Conservation (phyloP, 2,113 vertebrate species). For the Gasterosteus aculeatus region DNA sequence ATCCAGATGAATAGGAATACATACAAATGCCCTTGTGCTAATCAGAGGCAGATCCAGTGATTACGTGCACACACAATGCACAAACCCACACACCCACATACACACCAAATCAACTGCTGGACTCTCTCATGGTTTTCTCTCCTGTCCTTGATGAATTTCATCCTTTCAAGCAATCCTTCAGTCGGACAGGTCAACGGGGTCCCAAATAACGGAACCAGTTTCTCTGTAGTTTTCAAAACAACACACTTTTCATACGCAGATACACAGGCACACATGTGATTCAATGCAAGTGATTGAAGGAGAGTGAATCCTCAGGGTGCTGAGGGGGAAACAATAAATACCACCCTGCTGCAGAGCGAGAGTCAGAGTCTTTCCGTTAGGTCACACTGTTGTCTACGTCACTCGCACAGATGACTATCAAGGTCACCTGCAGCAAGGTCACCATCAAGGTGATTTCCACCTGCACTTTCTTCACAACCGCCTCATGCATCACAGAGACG, state of each 20-base stretch:
- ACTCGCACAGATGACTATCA: background rate
- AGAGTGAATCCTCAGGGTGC: conserved; percentile 20
- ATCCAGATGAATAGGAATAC: background rate
- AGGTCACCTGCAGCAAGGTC: background rate
- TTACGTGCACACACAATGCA: background rate
- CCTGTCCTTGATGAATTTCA: conserved; percentile 48
- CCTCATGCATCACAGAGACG: conserved; percentile 4
- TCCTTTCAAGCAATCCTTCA: conserved; percentile 1
- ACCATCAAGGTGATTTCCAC: conserved; percentile 22
- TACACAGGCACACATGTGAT: conserved; percentile 7
- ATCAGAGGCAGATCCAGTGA: conserved; percentile 10
- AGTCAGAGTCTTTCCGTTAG: conserved; percentile 4
- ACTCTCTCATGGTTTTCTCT: conserved; percentile 11
- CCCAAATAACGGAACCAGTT: conserved; percentile 13
- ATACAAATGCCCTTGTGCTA: conserved; percentile 6
- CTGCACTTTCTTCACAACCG: conserved; percentile 3
- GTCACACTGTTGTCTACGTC: conserved; percentile 9
- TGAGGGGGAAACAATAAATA: conserved; percentile 22
- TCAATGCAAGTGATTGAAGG: conserved; percentile 11
- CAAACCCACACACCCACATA: background rate
- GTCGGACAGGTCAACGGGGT: conserved; percentile 38
- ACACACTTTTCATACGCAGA: background rate
- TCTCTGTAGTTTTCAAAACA: conserved; percentile 20
- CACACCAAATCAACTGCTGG: conserved; percentile 19
- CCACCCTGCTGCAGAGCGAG: background rate